Evolutionary conservation across 2,888 invertebrate species (phyloP).

Genomic region (Serrognathus titanus): DNA sequence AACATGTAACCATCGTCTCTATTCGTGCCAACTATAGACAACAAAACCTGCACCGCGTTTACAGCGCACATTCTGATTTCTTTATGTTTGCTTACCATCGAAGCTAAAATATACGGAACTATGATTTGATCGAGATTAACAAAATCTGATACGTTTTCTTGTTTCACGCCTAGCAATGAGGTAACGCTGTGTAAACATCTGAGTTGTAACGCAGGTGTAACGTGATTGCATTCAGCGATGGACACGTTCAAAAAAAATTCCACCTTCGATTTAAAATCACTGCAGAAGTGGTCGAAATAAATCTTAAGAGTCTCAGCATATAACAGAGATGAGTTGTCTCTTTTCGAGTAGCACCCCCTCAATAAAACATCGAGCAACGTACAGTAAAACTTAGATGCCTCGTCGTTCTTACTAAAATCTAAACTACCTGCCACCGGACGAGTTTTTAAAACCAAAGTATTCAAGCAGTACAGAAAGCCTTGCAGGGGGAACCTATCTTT

Average conservation of each 20-base stretch:
- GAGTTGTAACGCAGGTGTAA: slow-evolving; percentile 51
- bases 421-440: slow-evolving; percentile 46
- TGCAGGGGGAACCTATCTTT: slow-evolving; percentile 55
- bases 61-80: slow-evolving; percentile 57
- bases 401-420: slow-evolving; percentile 46
- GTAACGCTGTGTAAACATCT: slow-evolving; percentile 46
- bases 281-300: slow-evolving; percentile 51
- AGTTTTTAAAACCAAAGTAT: slow-evolving; percentile 52
- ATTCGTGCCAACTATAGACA: slow-evolving; percentile 32
- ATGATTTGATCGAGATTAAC: slow-evolving; percentile 47
- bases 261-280: slow-evolving; percentile 49
- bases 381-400: slow-evolving; percentile 47
- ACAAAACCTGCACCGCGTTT: slow-evolving; percentile 51
- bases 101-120: slow-evolving; percentile 55
- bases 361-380: slow-evolving; percentile 52
- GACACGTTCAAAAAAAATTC: slow-evolving; percentile 59
- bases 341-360: slow-evolving; percentile 50
- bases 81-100: slow-evolving; percentile 55
- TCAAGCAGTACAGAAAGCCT: slow-evolving; percentile 55
- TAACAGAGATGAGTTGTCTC: slow-evolving; percentile 29
- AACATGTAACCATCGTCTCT: slow-evolving; percentile 49
- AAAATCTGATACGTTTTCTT: slow-evolving; percentile 39
- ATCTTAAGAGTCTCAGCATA: slow-evolving; percentile 43
- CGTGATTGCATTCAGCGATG: slow-evolving; percentile 30
- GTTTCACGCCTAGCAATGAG: slow-evolving; percentile 22